Evolutionary conservation across 2,797 vertebrate species (phyloP), one percentile per base, ranked within the genome.

Genomic region (Melanotaenia boesemani): DNA sequence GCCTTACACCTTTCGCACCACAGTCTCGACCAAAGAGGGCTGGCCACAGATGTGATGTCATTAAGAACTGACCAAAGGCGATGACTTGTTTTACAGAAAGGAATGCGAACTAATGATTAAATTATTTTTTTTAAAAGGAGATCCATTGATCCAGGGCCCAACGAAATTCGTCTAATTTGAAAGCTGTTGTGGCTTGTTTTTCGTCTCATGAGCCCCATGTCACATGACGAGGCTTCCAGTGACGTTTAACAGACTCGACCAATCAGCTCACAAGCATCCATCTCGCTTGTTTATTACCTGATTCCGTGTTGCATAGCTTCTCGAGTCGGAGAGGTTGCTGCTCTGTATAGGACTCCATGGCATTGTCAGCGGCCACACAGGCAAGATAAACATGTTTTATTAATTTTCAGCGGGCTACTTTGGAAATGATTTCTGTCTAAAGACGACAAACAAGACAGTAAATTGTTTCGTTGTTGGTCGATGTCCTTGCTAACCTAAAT

Each of bases 181-280:
- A 5, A 37, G 34, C 2, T 10, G 15, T 1, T 1, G 26, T 18
- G 16, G 55, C 16, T 32, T 18, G 24, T 30, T 55, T 18, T 55
- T 6, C 5, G 30, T 11, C 20, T 55, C 55, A 0, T 1, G 5
- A 13, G 15, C 37, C 15, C 0, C 26, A 11, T 0, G 59, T 86
- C 75, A 89, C 82, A 37, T 85, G 74, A 36, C 44, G 0, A 1
- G 2, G 28, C 7, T 15, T 16, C 2, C 4, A 6, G 28, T 57
- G 52, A 86, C 81, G 82, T 62, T 0, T 2, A 39, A 9, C 2
- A 8, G 0, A 2, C 5, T 0, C 28, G 34, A 67, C 90, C 80
- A 87, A 90, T 90, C 80, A 76, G 67, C 56, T n/a, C 63, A 0
- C 46, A 5, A 18, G 0, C 22, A 1, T 6, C 4, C 8, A 8